phyloP scores from a whole-genome alignment of 23 tunicate species.

The Styela plicata region DNA sequence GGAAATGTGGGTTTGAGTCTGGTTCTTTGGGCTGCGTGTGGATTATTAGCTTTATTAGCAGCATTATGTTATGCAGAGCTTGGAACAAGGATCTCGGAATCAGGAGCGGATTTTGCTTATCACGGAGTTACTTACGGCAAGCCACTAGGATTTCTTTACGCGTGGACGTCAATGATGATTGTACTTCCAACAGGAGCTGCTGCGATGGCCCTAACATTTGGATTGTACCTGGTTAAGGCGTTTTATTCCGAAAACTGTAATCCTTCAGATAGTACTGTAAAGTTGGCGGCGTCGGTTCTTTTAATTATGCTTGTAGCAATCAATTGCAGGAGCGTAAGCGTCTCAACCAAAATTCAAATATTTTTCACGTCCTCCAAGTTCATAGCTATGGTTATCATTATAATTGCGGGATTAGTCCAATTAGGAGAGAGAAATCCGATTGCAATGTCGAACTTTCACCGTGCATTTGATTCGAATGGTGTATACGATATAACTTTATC shows the following conservation, averaged over 20 bases:
- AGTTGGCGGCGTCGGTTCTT: slow-evolving; percentile 38
- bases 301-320: slow-evolving; percentile 18
- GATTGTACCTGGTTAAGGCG: slow-evolving; percentile 45
- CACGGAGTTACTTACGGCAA: slow-evolving; percentile 34
- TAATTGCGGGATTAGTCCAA: slow-evolving; percentile 46
- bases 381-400: slow-evolving; percentile 57
- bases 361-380: slow-evolving; percentile 46
- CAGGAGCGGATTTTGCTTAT: slow-evolving; percentile 76
- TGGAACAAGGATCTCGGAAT: slow-evolving; percentile 46
- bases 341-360: slow-evolving; percentile 38
- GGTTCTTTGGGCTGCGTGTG: slow-evolving; percentile 79
- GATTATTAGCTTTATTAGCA: slow-evolving; percentile 42
- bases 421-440: slow-evolving; percentile 34
- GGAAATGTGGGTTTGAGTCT: slow-evolving; percentile 76
- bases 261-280: slow-evolving; percentile 41
- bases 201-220: slow-evolving; percentile 66
- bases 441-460: slow-evolving; percentile 34
- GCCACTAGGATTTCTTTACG: slow-evolving; percentile 55
- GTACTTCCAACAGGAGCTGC: slow-evolving; percentile 45
- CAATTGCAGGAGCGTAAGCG: slow-evolving; percentile 58
- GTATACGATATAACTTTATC: slow-evolving; percentile 34
- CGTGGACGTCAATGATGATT: slow-evolving; percentile 58
- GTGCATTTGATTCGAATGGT: slow-evolving; percentile 43
- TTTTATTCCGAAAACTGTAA: slow-evolving; percentile 50
- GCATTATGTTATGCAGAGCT: slow-evolving; percentile 74